phyloP scores from a whole-genome alignment of 2,888 invertebrate genomes.

The Alviniconcha strummeri region DNA sequence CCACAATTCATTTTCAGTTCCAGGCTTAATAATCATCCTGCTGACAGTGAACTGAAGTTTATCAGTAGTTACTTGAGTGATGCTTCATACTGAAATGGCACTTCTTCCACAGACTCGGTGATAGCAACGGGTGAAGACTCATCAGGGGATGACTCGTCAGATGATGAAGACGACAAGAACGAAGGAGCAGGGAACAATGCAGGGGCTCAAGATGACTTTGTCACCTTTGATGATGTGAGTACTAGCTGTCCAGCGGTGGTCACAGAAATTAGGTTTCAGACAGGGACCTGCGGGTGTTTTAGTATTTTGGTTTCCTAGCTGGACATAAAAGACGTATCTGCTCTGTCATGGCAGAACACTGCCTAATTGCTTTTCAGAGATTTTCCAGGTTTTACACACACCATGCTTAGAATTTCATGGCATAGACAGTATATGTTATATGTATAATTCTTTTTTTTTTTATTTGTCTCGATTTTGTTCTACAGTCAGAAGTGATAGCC shows the following conservation, averaged over 20 bases:
- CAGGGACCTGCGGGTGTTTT: background rate
- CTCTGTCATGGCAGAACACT: background rate
- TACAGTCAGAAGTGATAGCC: no score
- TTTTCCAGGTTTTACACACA: background rate
- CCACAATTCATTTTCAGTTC: no score
- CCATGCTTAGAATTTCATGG: no score
- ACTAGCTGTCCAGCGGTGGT: background rate
- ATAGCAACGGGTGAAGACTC: conserved; percentile 46
- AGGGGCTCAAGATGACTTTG: conserved; percentile 30
- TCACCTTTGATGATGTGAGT: conserved; percentile 40
- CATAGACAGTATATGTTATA: no score
- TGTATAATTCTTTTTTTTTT: no score
- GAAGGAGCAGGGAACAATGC: conserved; percentile 38
- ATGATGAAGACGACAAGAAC: conserved; percentile 54
- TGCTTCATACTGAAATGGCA: no score
- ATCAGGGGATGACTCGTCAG: conserved; percentile 58
- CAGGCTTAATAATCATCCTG: no score
- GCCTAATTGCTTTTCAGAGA: background rate
- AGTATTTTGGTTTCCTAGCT: background rate
- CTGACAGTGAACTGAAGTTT: no score
- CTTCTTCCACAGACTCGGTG: conserved; percentile 33
- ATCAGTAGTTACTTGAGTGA: no score
- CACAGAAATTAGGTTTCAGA: no score
- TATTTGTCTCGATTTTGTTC: no score
- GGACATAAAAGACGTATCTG: background rate